A percentile compares a stretch with the other conserved stretches of the same genome.
phyloP scores from a whole-genome alignment of 2,888 invertebrate genomes.

The Poecilus cupreus region DNA sequence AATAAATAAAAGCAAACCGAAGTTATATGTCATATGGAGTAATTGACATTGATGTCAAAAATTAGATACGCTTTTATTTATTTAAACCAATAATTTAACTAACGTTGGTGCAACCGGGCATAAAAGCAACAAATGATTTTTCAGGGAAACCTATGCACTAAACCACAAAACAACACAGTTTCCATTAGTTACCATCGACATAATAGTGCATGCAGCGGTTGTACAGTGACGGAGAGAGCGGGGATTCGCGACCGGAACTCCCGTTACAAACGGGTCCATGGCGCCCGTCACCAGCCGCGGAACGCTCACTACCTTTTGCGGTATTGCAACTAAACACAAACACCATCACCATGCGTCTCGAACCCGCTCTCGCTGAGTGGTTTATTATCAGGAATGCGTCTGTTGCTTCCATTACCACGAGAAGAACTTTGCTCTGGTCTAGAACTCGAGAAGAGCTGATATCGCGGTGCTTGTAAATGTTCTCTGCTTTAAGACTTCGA shows the following conservation, averaged over 20 bases:
- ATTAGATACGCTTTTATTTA: no score
- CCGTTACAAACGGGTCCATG: conserved; percentile 66
- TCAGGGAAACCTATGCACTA: no score
- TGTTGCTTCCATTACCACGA: not conserved
- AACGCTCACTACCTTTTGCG: conserved; percentile 34
- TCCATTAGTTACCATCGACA: no score
- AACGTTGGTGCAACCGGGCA: no score
- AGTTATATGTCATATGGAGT: no score
- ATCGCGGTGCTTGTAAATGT: not conserved
- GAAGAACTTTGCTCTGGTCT: no score
- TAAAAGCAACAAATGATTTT: no score
- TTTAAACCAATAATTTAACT: no score
- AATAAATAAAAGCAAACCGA: no score
- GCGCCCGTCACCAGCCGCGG: conserved; percentile 62
- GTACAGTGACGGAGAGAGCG: conserved; percentile 37
- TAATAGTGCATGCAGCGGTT: no score
- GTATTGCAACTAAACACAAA: conserved; percentile 11
- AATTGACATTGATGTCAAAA: no score
- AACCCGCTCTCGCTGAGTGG: not conserved
- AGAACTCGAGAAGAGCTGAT: not conserved
- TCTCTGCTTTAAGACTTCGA: not conserved
- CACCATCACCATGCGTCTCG: not conserved
- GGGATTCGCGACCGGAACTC: conserved; percentile 61
- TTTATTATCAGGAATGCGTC: not conserved
- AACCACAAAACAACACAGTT: no score